Evolutionary conservation across 2,888 invertebrate species (phyloP), one percentile per base, ranked within the genome.

Genomic region (Belgica antarctica): DNA sequence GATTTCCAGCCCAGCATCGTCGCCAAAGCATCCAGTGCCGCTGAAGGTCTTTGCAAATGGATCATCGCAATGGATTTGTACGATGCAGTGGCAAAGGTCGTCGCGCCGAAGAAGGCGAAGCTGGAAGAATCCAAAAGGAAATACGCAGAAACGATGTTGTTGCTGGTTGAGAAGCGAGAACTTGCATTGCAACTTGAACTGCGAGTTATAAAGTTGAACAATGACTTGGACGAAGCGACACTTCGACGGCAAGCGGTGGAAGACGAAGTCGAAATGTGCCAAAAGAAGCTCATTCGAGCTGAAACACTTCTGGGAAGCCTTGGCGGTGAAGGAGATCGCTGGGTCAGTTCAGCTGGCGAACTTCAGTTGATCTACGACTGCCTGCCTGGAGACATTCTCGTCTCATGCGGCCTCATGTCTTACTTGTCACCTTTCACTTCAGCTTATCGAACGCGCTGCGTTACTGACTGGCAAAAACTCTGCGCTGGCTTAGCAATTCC

Each of bases 1-100:
- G 85, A 87, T 71, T 95, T 94, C 76, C 87, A 89, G 68, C 94
- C 94, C 0, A 82, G 83, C 1, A 91, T 92, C 77, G 89, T 93
- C 72, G 79, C 86, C 0, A 88, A 86, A 81, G 86, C 95, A 0
- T 96, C 96, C 0, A 88, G 92, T 73, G 97, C 97, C 1, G 96
- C 96, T 22, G 94, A 96, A 81, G 96, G 95, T 0, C 81, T 94
- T 1, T 94, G 94, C 75, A 88, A 91, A 83, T 94, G 94, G 94
- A 87, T 94, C 28, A 89, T 92, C 74, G 96, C 96, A 0, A 93
- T 96, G 88, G 96, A 90, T 79, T 88, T 93, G 77, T 96, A 92
- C 79, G 95, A 95, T 77, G 89, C 89, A 76, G 93, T 95, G 0
- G 92, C 92, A 75, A 83, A 86, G 73, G 83, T 83, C 4, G 92